Conservation (phyloP, 2,888 invertebrate species). For the Scaptomyza polygonia region DNA sequence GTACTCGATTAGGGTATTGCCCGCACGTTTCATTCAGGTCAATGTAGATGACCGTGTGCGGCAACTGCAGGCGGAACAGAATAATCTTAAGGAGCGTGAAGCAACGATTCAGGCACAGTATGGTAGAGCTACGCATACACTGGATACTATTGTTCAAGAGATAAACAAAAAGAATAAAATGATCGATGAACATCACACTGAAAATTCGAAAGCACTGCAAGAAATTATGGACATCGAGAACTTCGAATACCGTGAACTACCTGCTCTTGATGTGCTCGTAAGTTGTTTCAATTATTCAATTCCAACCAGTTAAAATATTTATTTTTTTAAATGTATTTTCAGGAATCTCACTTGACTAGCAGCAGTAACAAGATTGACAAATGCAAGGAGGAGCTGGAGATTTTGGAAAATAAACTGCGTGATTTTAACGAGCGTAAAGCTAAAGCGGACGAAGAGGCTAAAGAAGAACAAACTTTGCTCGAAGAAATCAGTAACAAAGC, state of each 20-base stretch:
- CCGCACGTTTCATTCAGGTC: slow-evolving; percentile 87
- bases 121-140: slow-evolving; percentile 6
- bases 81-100: slow-evolving; percentile 27
- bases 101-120: slow-evolving; percentile 31
- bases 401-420: slow-evolving; percentile 80
- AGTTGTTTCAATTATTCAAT: slow-evolving; percentile 3
- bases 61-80: slow-evolving; percentile 47
- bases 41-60: slow-evolving; percentile 87
- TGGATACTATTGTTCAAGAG: slow-evolving; percentile 20
- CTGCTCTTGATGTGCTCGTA: slow-evolving; percentile 81
- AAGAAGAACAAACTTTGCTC: slow-evolving; percentile 62
- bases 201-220: slow-evolving; percentile 48
- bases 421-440: slow-evolving; percentile 66
- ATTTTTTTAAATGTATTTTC: neutral
- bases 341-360: slow-evolving; percentile 55
- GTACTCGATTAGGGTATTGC: slow-evolving; percentile 87
- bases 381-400: slow-evolving; percentile 80
- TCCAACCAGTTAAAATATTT: neutral
- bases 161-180: slow-evolving; percentile 34
- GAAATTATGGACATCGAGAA: slow-evolving; percentile 79
- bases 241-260: slow-evolving; percentile 79
- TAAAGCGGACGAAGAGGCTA: slow-evolving; percentile 40
- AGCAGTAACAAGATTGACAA: slow-evolving; percentile 62
- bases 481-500: slow-evolving; percentile 83
- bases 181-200: slow-evolving; percentile 60